phyloP scores from a whole-genome alignment of 2,888 invertebrate genomes.

The Cloeon dipterum region DNA sequence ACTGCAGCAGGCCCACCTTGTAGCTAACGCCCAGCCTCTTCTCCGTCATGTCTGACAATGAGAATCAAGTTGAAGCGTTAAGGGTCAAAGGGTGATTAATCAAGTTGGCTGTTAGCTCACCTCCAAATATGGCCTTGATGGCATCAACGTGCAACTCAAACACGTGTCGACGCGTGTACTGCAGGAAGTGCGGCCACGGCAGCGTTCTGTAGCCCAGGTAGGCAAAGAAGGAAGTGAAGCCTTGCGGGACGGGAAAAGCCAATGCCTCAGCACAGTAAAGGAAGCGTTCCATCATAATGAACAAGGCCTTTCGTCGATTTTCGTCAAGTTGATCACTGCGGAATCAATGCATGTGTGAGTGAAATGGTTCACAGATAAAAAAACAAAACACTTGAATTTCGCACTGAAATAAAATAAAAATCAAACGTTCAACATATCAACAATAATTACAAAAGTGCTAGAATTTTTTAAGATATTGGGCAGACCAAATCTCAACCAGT shows the following conservation, averaged over 20 bases:
- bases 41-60: conserved; percentile 23
- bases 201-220: conserved; percentile 62
- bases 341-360: conserved; percentile 7
- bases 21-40: conserved; percentile 33
- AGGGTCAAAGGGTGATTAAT: conserved; percentile 1
- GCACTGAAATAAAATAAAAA: conserved; percentile 5
- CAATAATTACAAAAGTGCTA: too few species aligned
- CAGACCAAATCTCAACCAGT: too few species aligned
- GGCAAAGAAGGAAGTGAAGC: conserved; percentile 73
- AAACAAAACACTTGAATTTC: conserved; percentile 4
- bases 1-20: conserved; percentile 47
- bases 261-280: conserved; percentile 53
- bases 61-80: too few species aligned
- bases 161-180: conserved; percentile 62
- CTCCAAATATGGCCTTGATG: conserved; percentile 58
- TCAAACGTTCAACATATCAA: too few species aligned
- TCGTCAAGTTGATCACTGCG: conserved; percentile 50
- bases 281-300: conserved; percentile 60
- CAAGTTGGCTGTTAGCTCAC: conserved; percentile 19
- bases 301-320: conserved; percentile 43
- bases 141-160: conserved; percentile 74
- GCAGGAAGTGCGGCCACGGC: conserved; percentile 53
- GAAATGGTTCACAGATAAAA: background rate
- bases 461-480: too few species aligned
- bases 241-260: conserved; percentile 64